A percentile compares a stretch with the other conserved stretches of the same genome.
Conservation (phyloP, 92 coral and sea anemone genomes). For the Phenganax subtilis region DNA sequence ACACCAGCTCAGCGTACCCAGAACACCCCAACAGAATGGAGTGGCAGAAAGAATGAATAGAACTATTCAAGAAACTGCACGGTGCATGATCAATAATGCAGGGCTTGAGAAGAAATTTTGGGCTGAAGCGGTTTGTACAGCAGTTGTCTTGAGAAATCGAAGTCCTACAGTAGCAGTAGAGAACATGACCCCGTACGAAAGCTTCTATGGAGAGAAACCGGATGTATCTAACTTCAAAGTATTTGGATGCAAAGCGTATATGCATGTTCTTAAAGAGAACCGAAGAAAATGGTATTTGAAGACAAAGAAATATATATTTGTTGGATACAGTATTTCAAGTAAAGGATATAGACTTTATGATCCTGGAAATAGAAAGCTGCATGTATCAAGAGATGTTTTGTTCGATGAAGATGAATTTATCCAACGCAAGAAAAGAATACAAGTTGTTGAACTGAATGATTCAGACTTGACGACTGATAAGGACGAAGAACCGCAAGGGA, state of each 20-base stretch:
- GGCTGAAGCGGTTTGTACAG: not conserved
- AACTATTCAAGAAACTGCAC: not conserved
- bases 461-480: not conserved
- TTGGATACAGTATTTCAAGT: slow-evolving; percentile 7
- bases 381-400: slow-evolving; percentile 6
- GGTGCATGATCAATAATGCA: not conserved
- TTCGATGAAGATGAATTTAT: not conserved
- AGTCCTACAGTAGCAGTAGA: slow-evolving; percentile 4
- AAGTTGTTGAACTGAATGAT: not conserved
- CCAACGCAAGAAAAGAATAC: not conserved
- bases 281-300: not conserved
- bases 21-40: not conserved
- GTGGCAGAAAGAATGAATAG: not conserved
- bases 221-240: not conserved
- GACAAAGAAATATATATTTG: not conserved
- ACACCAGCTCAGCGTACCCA: not conserved
- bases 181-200: not conserved
- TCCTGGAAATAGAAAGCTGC: not conserved
- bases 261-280: not conserved
- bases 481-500: not conserved
- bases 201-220: not conserved
- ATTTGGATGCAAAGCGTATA: slow-evolving; percentile 3
- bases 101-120: not conserved
- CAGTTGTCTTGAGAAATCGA: not conserved
- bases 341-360: slow-evolving; percentile 1